Base-by-base conservation (phyloP, 2,888 invertebrate genomes). In the Dexiosoma caninum region DNA sequence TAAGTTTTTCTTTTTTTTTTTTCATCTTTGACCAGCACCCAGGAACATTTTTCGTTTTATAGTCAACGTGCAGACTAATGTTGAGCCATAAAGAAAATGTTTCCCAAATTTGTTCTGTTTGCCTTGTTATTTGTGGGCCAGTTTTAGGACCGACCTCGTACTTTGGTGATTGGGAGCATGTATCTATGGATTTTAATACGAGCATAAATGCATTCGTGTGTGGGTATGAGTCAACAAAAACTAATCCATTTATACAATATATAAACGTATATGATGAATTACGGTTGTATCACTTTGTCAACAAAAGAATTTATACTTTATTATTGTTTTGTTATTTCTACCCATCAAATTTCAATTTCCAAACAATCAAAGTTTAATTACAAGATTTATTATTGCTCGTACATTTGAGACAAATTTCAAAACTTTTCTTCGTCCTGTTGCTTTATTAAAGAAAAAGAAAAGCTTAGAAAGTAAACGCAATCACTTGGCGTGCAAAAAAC, bases 281-380 rank as follows among this genome's bases (percentile, higher is more conserved):
- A 9, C 30, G 44, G 12, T 49, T 72, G 32, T 62, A 44, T 49
- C 23, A 44, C 70, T 80, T 70, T 77, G 64, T 77, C 79, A 69
- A 62, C 76, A 69, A 69, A 57, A 57, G 62, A 81, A 69, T 72
- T 81, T 69, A 49, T 69, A 77, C 72, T 77, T 81, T 81, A 53
- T 81, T 49, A 67, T 80, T 76, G 53, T 76, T 74, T 66, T 72
- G 71, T 81, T 81, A 81, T 77, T 81, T 77, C 74, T 69, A 51
- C 64, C 72, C 77, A 81, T 77, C 81, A 81, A 81, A 74, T 70
- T 69, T 81, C 69, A 72, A 62, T 81, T 81, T 55, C 42, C 57
- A 77, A 81, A 23, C 69, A 81, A 77, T 81, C 81, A 81, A 81
- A 81, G 57, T 81, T 81, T 77, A 81, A 81, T 81, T 81, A 81